These are phyloP conservation scores for Platyscapa corneri DNA, from an alignment of 1,140 invertebrate genomes.

Conservation along the genomic window DNA sequence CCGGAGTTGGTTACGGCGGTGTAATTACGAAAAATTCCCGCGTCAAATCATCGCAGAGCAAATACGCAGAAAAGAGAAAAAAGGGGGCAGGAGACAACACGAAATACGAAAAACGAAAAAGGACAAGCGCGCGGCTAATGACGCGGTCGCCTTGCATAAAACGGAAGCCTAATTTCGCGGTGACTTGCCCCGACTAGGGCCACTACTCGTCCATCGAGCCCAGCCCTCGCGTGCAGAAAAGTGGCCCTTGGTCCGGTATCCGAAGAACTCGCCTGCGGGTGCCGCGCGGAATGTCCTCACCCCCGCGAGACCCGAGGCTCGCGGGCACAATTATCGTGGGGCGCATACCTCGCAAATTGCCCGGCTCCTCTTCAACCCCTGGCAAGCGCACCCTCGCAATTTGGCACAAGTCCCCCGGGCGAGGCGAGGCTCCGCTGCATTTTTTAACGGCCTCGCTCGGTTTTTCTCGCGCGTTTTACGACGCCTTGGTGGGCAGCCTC, in stretches of 20 bases:
- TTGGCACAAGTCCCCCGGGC: not conserved
- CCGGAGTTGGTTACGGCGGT: not conserved
- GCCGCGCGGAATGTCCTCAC: not conserved
- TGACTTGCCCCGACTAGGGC: not conserved
- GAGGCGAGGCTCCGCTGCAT: not conserved
- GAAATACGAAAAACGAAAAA: no score
- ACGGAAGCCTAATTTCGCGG: not conserved
- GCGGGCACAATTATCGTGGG: constrained; percentile 54
- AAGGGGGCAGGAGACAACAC: no score
- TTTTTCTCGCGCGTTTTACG: not conserved
- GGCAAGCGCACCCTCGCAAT: not conserved
- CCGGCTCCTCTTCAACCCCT: not conserved
- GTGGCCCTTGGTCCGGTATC: constrained; percentile 58
- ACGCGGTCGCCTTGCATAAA: not conserved
- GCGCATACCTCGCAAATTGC: constrained; percentile 14
- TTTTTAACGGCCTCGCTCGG: not conserved
- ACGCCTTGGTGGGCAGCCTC: not conserved
- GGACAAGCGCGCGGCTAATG: no score
- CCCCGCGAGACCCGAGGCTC: not conserved
- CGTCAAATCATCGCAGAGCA: not conserved
- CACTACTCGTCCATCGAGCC: no score
- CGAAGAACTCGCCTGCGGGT: constrained; percentile 54
- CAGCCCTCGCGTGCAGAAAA: constrained; percentile 55
- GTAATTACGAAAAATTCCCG: not conserved
- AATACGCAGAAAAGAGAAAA: not conserved